These are phyloP conservation scores for Brenthis ino DNA, from an alignment of 2,888 invertebrate species.

Conservation along the genomic window DNA sequence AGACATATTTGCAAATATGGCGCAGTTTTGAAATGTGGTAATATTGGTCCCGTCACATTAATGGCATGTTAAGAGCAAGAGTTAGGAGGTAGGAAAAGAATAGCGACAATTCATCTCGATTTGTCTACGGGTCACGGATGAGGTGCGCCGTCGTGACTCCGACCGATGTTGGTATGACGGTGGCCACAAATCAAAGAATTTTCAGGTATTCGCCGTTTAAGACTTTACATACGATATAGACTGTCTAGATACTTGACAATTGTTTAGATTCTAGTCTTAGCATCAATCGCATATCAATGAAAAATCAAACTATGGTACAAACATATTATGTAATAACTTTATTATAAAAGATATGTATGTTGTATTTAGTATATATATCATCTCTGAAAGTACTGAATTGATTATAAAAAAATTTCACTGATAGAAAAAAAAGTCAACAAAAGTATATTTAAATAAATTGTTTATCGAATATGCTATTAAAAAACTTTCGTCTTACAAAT, in stretches of 20 bases:
- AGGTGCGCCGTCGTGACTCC: conserved; percentile 65
- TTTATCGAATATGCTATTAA: no score
- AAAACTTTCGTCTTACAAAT: no score
- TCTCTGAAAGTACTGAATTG: no score
- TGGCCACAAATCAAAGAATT: conserved; percentile 32
- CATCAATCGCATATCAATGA: no score
- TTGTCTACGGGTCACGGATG: conserved; percentile 74
- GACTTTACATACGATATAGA: conserved; percentile 6
- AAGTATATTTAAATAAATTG: no score
- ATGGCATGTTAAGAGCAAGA: conserved; percentile 45
- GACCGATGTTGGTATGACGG: conserved; percentile 42
- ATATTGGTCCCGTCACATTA: conserved; percentile 54
- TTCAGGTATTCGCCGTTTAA: conserved; percentile 33
- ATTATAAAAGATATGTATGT: no score
- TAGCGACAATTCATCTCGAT: conserved; percentile 77
- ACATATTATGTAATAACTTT: no score
- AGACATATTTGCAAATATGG: conserved; percentile 43
- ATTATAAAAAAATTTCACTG: no score
- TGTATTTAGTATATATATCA: no score
- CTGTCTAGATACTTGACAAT: conserved; percentile 1
- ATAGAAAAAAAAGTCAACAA: no score
- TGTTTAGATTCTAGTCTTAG: no score
- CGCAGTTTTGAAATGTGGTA: conserved; percentile 54
- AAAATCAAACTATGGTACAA: no score
- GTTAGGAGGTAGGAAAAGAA: conserved; percentile 56